These are phyloP conservation scores for Drosophila rellima DNA, from an alignment of 2,888 invertebrate species.

Conservation along the genomic window DNA sequence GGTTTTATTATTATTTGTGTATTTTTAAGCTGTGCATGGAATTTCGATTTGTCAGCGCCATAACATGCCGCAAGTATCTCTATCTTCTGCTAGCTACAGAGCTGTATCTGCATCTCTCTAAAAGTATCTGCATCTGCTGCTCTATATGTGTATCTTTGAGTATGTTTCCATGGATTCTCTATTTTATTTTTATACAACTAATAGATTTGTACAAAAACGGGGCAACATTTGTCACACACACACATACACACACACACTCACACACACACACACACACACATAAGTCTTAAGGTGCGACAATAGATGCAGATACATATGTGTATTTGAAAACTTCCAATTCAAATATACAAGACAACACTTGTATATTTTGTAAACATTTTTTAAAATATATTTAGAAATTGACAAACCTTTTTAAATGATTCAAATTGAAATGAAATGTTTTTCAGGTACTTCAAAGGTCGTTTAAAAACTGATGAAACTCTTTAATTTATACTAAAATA, in stretches of 20 bases:
- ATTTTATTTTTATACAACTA: conserved; percentile 53
- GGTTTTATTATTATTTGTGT: too few relatives aligned
- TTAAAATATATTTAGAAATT: neutral
- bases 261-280: neutral
- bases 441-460: too few relatives aligned
- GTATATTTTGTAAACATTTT: neutral
- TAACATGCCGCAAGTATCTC: conserved; percentile 29
- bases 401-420: neutral
- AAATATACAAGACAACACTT: neutral
- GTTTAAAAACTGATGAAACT: too few relatives aligned
- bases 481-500: too few relatives aligned
- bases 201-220: conserved; percentile 43
- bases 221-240: conserved; percentile 36
- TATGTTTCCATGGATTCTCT: conserved; percentile 38
- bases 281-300: neutral
- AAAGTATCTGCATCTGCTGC: conserved; percentile 7
- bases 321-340: conserved; percentile 1
- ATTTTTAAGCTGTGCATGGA: conserved; percentile 68
- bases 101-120: conserved; percentile 7
- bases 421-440: neutral
- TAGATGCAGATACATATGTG: too few relatives aligned
- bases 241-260: conserved; percentile 6
- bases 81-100: neutral
- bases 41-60: conserved; percentile 66
- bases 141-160: neutral